Evolutionary conservation across 2,888 invertebrate genomes (phyloP).

Genomic region (Athalia cordata): DNA sequence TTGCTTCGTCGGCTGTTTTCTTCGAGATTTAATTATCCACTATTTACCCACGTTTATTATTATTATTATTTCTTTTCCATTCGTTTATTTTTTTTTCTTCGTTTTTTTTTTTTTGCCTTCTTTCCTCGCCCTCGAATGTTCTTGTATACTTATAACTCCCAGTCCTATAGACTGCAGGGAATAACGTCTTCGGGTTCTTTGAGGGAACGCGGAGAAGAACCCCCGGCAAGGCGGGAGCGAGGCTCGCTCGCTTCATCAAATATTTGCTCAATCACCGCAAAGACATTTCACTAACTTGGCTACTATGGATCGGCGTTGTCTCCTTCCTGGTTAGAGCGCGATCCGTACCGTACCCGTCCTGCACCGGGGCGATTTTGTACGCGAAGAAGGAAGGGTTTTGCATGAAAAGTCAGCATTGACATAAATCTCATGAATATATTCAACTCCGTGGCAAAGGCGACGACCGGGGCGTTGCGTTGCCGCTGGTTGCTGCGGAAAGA

Average conservation of each 20-base stretch:
- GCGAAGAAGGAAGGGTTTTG: slow-evolving; percentile 49
- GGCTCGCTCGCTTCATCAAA: slow-evolving; percentile 65
- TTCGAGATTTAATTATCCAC: background rate
- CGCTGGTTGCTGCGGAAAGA: no score
- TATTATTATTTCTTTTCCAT: background rate
- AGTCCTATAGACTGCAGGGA: slow-evolving; percentile 50
- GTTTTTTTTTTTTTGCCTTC: background rate
- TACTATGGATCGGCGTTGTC: slow-evolving; percentile 61
- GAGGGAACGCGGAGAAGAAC: slow-evolving; percentile 24
- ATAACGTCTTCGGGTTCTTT: slow-evolving; percentile 35
- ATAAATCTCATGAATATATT: slow-evolving; percentile 57
- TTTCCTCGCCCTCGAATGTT: slow-evolving; percentile 7
- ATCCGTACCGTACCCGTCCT: slow-evolving; percentile 12
- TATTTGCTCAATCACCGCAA: slow-evolving; percentile 73
- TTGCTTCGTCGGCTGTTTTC: slow-evolving; percentile 47
- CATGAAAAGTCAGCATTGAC: slow-evolving; percentile 55
- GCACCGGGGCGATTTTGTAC: slow-evolving; percentile 26
- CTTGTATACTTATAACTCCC: background rate
- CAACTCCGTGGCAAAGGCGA: slow-evolving; percentile 22
- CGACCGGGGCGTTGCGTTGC: background rate
- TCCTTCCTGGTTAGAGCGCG: slow-evolving; percentile 45
- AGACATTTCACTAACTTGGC: slow-evolving; percentile 70
- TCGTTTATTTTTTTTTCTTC: slow-evolving; percentile 5
- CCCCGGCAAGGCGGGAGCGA: slow-evolving; percentile 27
- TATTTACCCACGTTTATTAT: background rate